Evolutionary conservation across 2,113 vertebrate genomes (phyloP), one percentile per base, ranked within the genome.

Genomic region (Puma concolor): DNA sequence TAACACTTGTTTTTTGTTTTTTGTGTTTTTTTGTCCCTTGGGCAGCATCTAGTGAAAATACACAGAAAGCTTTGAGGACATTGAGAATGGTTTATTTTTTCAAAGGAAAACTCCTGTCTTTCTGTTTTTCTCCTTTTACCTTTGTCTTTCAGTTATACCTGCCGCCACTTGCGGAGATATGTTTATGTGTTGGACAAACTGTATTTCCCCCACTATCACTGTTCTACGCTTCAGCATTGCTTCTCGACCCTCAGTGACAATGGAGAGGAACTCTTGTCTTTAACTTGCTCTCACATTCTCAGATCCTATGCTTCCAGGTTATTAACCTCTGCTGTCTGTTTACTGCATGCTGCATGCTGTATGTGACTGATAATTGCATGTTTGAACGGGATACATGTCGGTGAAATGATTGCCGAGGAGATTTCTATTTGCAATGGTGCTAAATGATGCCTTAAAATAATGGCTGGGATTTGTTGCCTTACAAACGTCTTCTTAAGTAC

Each of bases 81-180:
- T 98, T 96, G 97, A 98, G 72, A 86, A 63, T 98, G 92, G 95
- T 64, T 97, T 98, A 88, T 96, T 95, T 99, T 98, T 98, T 97
- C 91, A 98, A 98, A 99, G 98, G 98, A 98, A 99, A 99, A 98
- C 80, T 87, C 98, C 97, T 99, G 82, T 99, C 97, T 98, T 92
- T 98, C 88, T 98, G 54, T 98, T 98, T 98, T 96, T 98, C 98
- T 98, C 98, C 98, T 97, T 98, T 98, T 98, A 90, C 98, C 99
- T 98, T 99, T 99, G 98, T 99, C 98, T 99, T 99, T 98, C 99
- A 99, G 99, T 99, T 99, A 99, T 98, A 99, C 99, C 99, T 99
- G 99, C 99, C 99, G 99, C 99, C 99, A 99, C 99, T 99, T 99
- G 99, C 99, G 98, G 99, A 99, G 99, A 99, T 99, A 99, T 99